phyloP scores from a whole-genome alignment of 1,140 invertebrate species.

The Aphelenchoides besseyi region DNA sequence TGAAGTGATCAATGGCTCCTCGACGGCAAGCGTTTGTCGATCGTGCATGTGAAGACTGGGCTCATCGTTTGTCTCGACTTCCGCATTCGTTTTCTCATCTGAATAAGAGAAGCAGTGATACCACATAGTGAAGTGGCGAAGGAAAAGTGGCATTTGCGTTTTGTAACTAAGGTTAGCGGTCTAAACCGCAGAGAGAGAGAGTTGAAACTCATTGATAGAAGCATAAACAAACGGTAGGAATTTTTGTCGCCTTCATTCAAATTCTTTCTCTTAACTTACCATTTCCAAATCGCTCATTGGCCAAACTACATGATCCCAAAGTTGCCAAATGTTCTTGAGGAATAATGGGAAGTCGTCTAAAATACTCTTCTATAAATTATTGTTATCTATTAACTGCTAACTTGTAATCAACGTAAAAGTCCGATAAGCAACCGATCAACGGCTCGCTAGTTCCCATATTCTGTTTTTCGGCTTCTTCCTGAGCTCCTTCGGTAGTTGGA shows the following conservation, averaged over 20 bases:
- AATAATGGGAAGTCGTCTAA: conserved; percentile 49
- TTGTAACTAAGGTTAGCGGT: too few relatives aligned
- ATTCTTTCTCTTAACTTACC: conserved; percentile 29
- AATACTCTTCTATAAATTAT: conserved; percentile 19
- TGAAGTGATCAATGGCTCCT: neutral
- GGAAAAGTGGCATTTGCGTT: too few relatives aligned
- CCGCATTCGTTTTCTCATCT: neutral
- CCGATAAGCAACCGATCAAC: conserved; percentile 59
- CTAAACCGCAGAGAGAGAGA: too few relatives aligned
- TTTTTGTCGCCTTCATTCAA: too few relatives aligned
- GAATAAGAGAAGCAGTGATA: neutral
- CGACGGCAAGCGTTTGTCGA: neutral
- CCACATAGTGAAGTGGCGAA: neutral
- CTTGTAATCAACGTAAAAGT: conserved; percentile 58
- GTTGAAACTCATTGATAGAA: neutral
- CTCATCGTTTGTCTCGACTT: neutral
- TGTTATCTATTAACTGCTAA: conserved; percentile 6
- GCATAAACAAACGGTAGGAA: neutral
- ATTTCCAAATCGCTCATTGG: conserved; percentile 12
- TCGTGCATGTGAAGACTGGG: neutral
- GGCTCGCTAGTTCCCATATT: conserved; percentile 49
- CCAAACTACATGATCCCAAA: conserved; percentile 49
- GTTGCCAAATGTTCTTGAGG: conserved; percentile 57
- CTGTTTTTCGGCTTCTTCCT: conserved; percentile 22
- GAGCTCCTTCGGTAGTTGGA: conserved; percentile 23